These are phyloP conservation scores for Crotalus horridus DNA, from an alignment of 2,113 vertebrate species.

Conservation along the genomic window DNA sequence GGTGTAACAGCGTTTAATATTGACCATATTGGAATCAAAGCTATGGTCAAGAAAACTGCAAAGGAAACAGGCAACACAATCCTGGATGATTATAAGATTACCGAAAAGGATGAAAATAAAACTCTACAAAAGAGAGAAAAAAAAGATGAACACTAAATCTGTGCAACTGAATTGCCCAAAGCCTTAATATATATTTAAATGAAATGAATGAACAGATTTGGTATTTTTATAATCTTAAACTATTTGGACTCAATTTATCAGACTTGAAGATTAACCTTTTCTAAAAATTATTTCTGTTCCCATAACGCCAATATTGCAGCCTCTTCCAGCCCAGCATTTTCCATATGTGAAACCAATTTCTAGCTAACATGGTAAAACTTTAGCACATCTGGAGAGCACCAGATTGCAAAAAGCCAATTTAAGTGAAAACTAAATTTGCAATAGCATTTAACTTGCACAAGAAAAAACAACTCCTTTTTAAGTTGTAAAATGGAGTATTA, in stretches of 20 bases:
- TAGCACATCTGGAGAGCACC: not conserved
- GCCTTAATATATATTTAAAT: slow-evolving; percentile 56
- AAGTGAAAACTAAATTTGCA: not conserved
- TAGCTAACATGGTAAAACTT: not conserved
- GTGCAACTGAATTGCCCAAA: slow-evolving; percentile 39
- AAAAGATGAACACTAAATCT: slow-evolving; percentile 57
- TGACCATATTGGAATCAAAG: slow-evolving; percentile 92
- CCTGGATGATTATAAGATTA: slow-evolving; percentile 87
- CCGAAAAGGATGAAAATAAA: slow-evolving; percentile 59
- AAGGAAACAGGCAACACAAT: slow-evolving; percentile 86
- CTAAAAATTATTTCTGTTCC: slow-evolving; percentile 30
- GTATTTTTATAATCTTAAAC: slow-evolving; percentile 37
- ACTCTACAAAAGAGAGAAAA: slow-evolving; percentile 23
- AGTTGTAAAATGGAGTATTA: slow-evolving; percentile 22
- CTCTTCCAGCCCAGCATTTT: not conserved
- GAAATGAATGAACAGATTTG: slow-evolving; percentile 43
- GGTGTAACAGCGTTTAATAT: slow-evolving; percentile 93
- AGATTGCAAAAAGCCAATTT: not conserved
- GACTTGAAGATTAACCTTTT: slow-evolving; percentile 3
- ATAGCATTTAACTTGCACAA: not conserved
- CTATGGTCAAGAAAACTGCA: slow-evolving; percentile 90
- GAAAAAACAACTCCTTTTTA: not conserved
- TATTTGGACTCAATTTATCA: slow-evolving; percentile 21
- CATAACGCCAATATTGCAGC: slow-evolving; percentile 30
- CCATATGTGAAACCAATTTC: not conserved